These are phyloP conservation scores for Mesorhabditis sp. DNA, from an alignment of 2,888 invertebrate genomes.

Conservation along the genomic window DNA sequence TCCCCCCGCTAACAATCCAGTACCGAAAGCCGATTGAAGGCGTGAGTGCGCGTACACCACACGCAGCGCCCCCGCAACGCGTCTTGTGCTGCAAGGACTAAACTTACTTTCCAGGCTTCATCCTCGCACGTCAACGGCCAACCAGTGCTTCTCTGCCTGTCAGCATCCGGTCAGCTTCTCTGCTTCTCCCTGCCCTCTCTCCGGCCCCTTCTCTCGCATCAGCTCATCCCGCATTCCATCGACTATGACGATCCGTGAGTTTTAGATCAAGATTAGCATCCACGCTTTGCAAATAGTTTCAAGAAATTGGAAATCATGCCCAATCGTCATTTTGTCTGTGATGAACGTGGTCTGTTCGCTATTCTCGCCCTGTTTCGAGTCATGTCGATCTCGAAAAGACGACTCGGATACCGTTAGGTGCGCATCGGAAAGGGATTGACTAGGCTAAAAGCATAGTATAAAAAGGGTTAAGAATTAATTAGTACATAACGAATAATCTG, in stretches of 20 bases:
- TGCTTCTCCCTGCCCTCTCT: conserved; percentile 93
- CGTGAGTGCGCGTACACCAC: no score
- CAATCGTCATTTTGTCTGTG: conserved; percentile 3
- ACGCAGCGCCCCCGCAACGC: no score
- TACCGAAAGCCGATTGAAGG: no score
- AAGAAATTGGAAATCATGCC: no score
- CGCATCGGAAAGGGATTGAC: no score
- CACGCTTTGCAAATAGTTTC: background rate
- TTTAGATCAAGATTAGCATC: conserved; percentile 2
- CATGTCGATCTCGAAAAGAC: no score
- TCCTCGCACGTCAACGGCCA: conserved; percentile 49
- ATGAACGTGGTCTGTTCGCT: background rate
- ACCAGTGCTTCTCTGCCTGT: conserved; percentile 49
- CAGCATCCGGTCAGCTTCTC: conserved; percentile 67
- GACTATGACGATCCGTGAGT: conserved; percentile 56
- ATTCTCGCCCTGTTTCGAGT: background rate
- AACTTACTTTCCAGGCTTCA: conserved; percentile 26
- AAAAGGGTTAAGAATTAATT: no score
- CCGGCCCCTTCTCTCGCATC: conserved; percentile 82
- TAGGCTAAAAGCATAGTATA: no score
- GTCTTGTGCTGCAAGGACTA: background rate
- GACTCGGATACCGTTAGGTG: no score
- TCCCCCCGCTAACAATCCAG: no score
- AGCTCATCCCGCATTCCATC: conserved; percentile 75
- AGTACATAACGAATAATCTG: no score